phyloP scores from a whole-genome alignment of 2,113 vertebrate genomes.

The Merops nubicus region DNA sequence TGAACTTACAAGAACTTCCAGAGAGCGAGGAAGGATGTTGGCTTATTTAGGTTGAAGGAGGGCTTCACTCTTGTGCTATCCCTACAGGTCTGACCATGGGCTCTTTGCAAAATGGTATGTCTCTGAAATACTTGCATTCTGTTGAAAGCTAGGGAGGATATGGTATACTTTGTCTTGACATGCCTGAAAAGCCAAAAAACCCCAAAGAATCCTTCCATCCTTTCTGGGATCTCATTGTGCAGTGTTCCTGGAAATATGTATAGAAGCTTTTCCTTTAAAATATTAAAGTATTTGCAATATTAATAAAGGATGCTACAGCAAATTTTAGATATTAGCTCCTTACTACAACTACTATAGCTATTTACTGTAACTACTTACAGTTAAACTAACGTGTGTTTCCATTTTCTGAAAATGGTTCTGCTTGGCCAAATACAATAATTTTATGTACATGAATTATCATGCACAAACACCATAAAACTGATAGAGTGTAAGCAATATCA shows the following conservation, averaged over 20 bases:
- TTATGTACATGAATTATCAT: background rate
- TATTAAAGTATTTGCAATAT: background rate
- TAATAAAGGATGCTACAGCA: background rate
- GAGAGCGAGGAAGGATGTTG: background rate
- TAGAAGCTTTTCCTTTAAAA: background rate
- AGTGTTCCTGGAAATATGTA: background rate
- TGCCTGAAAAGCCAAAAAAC: background rate
- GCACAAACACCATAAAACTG: background rate
- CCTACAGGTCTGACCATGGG: background rate
- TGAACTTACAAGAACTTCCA: background rate
- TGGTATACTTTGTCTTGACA: background rate
- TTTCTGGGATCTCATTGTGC: background rate
- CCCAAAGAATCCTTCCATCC: accelerated
- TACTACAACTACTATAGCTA: background rate
- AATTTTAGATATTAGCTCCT: background rate
- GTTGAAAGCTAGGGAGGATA: background rate
- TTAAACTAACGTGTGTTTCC: background rate
- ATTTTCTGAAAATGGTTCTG: background rate
- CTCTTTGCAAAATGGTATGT: background rate
- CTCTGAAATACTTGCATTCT: background rate
- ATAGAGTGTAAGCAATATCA: no score
- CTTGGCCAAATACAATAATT: background rate
- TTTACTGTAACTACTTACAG: background rate
- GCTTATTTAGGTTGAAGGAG: background rate
- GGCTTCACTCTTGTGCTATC: accelerated